Conservation (phyloP, 2,888 invertebrate genomes). For the Oithona nana region DNA sequence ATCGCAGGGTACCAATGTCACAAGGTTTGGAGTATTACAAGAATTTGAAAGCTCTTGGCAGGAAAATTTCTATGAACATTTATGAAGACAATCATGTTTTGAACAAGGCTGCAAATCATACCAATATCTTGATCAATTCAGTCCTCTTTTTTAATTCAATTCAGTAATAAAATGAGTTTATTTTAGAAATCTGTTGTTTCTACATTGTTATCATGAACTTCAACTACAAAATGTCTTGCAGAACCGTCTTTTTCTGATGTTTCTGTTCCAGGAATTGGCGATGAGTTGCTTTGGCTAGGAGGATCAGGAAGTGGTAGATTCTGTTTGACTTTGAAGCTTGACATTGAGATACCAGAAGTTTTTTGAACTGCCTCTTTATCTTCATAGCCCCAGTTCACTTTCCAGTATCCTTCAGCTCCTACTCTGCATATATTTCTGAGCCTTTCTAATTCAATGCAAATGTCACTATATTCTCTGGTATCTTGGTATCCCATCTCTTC, state of each 20-base stretch:
- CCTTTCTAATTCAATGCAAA: background rate
- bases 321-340: background rate
- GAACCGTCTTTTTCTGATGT: no score
- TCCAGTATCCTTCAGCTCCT: background rate
- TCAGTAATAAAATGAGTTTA: no score
- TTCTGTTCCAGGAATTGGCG: no score
- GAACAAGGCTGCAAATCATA: slow-evolving; percentile 43
- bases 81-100: slow-evolving; percentile 63
- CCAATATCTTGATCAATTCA: slow-evolving; percentile 53
- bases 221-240: no score
- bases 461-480: background rate
- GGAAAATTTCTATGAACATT: slow-evolving; percentile 32
- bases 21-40: slow-evolving; percentile 10
- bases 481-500: background rate
- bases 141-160: background rate
- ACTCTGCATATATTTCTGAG: background rate
- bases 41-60: slow-evolving; percentile 7
- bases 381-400: background rate
- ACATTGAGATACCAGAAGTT: no score
- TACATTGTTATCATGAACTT: no score
- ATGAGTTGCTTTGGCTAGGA: no score
- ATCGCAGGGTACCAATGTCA: slow-evolving; percentile 50
- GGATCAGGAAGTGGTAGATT: background rate
- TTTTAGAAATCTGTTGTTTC: no score
- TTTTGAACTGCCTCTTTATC: no score